Evolutionary conservation across 2,113 vertebrate genomes (phyloP).

Genomic region (Struthio camelus): DNA sequence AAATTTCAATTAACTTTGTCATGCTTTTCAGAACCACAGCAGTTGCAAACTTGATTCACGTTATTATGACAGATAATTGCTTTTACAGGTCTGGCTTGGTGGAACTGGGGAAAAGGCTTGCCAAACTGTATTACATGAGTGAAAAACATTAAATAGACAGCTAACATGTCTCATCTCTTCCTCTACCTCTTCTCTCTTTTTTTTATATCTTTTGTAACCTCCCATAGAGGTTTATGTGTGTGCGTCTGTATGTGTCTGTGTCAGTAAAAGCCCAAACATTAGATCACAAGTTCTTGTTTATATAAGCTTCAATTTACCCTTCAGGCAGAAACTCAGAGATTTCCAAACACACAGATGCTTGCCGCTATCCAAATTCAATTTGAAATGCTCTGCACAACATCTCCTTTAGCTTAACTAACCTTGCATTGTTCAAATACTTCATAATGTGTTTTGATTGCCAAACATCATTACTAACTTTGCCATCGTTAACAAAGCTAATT

Average conservation of each 20-base stretch:
- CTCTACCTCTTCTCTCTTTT: background rate
- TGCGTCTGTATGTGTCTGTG: constrained; percentile 13
- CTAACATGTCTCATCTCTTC: constrained; percentile 51
- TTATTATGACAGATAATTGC: constrained; percentile 57
- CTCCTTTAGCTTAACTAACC: constrained; percentile 67
- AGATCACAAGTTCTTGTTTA: constrained; percentile 70
- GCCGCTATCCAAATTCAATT: constrained; percentile 66
- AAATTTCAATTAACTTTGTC: constrained; percentile 60
- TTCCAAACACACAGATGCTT: constrained; percentile 67
- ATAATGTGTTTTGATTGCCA: constrained; percentile 61
- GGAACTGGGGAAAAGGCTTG: constrained; percentile 59
- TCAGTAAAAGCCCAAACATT: constrained; percentile 68
- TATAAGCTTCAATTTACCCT: constrained; percentile 66
- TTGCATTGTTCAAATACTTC: constrained; percentile 64
- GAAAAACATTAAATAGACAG: constrained; percentile 61
- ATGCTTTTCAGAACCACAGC: constrained; percentile 53
- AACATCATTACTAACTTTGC: constrained; percentile 54
- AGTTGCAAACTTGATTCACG: constrained; percentile 32
- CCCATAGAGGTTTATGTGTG: constrained; percentile 23
- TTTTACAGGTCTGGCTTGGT: constrained; percentile 56
- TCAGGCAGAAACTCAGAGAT: constrained; percentile 62
- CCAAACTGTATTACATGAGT: constrained; percentile 62
- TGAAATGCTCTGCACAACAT: constrained; percentile 69
- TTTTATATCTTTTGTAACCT: constrained; percentile 21
- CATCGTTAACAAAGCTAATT: constrained; percentile 64